These are phyloP conservation scores for Ectemnius lituratus DNA, from an alignment of 2,888 invertebrate species.

Conservation along the genomic window DNA sequence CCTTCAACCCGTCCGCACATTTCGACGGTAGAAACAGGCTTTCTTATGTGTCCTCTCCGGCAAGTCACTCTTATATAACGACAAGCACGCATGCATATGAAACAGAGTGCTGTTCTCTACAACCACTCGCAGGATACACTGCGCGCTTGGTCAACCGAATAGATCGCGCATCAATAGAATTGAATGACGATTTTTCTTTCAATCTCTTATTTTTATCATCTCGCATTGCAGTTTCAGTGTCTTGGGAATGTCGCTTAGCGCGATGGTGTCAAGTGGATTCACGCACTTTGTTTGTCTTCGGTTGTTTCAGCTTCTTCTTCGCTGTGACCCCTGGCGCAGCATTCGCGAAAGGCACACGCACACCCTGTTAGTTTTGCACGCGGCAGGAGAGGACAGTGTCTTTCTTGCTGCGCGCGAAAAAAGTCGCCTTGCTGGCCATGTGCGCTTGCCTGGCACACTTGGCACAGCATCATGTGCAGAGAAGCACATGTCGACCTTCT, in stretches of 20 bases:
- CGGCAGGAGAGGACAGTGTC: constrained; percentile 56
- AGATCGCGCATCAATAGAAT: too few species aligned
- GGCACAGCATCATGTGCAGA: constrained; percentile 50
- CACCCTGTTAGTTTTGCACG: constrained; percentile 53
- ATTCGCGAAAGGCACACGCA: constrained; percentile 56
- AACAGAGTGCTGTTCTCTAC: too few species aligned
- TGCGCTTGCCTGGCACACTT: constrained; percentile 57
- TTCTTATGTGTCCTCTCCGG: too few species aligned
- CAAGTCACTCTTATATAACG: too few species aligned
- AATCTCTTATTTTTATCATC: too few species aligned
- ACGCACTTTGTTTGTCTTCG: constrained; percentile 22
- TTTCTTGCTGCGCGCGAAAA: constrained; percentile 41
- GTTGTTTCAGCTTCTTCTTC: constrained; percentile 28
- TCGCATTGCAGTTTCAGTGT: too few species aligned
- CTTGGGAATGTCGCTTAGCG: too few species aligned
- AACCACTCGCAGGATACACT: too few species aligned
- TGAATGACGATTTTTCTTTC: too few species aligned
- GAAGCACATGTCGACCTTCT: constrained; percentile 58
- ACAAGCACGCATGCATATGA: too few species aligned
- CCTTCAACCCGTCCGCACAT: constrained; percentile 29
- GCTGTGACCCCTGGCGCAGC: constrained; percentile 26
- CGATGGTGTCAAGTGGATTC: background rate
- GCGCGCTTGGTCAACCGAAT: too few species aligned
- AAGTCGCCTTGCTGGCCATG: constrained; percentile 54
- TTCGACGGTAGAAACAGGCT: background rate